Percentiles rank a stretch among this genome's conserved stretches.
phyloP scores from a whole-genome alignment of 2,888 invertebrate species.

The Diachrysia chrysitis region DNA sequence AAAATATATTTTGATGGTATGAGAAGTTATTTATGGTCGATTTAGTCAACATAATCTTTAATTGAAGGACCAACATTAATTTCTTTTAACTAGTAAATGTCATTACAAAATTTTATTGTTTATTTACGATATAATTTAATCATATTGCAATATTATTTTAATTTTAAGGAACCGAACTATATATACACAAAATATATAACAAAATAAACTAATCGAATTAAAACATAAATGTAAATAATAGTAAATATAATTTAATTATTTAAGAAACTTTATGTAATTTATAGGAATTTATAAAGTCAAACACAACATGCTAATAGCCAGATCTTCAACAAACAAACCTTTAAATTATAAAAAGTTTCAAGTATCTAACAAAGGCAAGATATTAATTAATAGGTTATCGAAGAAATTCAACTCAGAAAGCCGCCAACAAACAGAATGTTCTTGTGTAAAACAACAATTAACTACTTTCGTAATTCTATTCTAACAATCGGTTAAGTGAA shows the following conservation, averaged over 20 bases:
- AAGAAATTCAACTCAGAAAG: background rate
- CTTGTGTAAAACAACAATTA: background rate
- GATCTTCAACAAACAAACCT: background rate
- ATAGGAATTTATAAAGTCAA: background rate
- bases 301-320: background rate
- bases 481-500: background rate
- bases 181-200: too few relatives aligned
- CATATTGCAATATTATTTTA: too few relatives aligned
- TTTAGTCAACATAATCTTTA: too few relatives aligned
- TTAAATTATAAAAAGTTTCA: background rate
- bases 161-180: too few relatives aligned
- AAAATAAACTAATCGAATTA: background rate
- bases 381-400: slow-evolving; percentile 4
- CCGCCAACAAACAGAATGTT: background rate
- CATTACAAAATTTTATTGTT: too few relatives aligned
- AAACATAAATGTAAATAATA: background rate
- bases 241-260: background rate
- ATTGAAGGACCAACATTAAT: too few relatives aligned
- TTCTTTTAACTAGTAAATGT: too few relatives aligned
- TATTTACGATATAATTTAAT: too few relatives aligned
- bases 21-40: too few relatives aligned
- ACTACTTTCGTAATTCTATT: background rate
- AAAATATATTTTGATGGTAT: too few relatives aligned
- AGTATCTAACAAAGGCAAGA: background rate
- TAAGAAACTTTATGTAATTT: background rate